These are phyloP conservation scores for Hypomecis atomaria DNA, from an alignment of 2,888 invertebrate species.

Conservation along the genomic window DNA sequence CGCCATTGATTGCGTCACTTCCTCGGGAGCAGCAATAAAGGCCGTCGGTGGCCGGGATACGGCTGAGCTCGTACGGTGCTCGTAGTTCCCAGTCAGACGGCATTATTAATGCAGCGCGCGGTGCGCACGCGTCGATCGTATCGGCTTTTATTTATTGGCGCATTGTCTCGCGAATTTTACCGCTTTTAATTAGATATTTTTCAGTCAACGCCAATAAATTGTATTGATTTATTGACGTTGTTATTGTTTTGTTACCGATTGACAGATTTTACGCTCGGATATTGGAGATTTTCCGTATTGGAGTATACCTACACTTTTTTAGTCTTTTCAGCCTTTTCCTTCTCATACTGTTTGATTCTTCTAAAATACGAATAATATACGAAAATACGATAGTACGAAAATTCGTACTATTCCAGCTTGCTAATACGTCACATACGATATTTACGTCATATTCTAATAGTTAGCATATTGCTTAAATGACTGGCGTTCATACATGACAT, in stretches of 20 bases:
- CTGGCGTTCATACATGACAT: too few relatives aligned
- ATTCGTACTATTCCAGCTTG: too few relatives aligned
- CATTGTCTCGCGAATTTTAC: constrained; percentile 56
- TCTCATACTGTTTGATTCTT: too few relatives aligned
- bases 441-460: too few relatives aligned
- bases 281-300: too few relatives aligned
- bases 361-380: too few relatives aligned
- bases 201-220: constrained; percentile 29
- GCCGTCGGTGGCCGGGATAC: constrained; percentile 3
- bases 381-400: too few relatives aligned
- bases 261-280: neutral
- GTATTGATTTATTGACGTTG: constrained; percentile 21
- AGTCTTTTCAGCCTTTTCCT: too few relatives aligned
- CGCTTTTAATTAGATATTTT: constrained; percentile 53
- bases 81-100: constrained; percentile 25
- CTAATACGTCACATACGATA: too few relatives aligned
- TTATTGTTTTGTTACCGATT: neutral
- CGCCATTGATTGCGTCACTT: constrained; percentile 21
- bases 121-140: constrained; percentile 60
- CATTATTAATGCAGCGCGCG: constrained; percentile 42
- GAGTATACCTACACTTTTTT: too few relatives aligned
- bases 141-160: constrained; percentile 62
- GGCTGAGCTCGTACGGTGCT: constrained; percentile 4
- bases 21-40: constrained; percentile 24
- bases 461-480: too few relatives aligned